Percentiles rank a stretch among this genome's conserved stretches.
Conservation (phyloP, 2,113 vertebrate genomes). For the Forbesichthys papilliferus region DNA sequence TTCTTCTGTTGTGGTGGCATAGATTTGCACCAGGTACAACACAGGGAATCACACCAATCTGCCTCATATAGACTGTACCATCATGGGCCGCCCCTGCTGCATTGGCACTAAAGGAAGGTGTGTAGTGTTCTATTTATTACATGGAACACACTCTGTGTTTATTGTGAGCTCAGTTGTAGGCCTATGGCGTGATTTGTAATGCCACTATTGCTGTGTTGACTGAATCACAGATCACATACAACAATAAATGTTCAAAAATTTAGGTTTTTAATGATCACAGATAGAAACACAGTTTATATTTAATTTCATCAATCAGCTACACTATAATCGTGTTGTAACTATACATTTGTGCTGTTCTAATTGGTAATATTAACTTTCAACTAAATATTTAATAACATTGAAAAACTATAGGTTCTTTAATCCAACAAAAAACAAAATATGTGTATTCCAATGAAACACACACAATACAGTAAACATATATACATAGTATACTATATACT, state of each 20-base stretch:
- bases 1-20: slow-evolving; percentile 12
- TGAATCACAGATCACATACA: no score
- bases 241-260: no score
- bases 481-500: neutral
- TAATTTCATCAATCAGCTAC: no score
- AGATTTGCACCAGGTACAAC: slow-evolving; percentile 96
- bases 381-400: neutral
- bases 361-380: no score
- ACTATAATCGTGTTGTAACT: no score
- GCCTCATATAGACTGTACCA: slow-evolving; percentile 94
- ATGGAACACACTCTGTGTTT: no score
- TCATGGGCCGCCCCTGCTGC: slow-evolving; percentile 96
- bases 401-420: neutral
- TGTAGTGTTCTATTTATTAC: neutral
- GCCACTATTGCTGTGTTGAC: no score
- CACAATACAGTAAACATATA: neutral
- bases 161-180: no score
- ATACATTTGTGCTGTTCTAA: no score
- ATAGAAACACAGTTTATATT: no score
- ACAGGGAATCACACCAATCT: slow-evolving; percentile 96
- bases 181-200: no score
- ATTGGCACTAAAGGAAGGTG: slow-evolving; percentile 98
- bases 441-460: neutral
- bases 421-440: neutral
- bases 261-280: no score